Conservation (phyloP, 2,888 invertebrate species). For the Poecilus cupreus region DNA sequence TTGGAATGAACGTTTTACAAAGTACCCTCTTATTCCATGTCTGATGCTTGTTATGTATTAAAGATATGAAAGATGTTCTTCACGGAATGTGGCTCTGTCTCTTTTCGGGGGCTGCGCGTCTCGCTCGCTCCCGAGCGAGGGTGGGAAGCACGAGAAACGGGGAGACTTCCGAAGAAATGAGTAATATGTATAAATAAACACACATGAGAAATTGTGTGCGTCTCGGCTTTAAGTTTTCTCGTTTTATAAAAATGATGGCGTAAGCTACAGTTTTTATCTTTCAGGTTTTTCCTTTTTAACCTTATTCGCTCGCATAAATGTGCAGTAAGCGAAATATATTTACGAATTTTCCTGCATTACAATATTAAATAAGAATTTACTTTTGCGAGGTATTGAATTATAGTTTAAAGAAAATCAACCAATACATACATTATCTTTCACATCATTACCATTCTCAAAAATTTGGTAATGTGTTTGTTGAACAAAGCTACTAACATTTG, state of each 20-base stretch:
- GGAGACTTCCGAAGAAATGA: conserved; percentile 30
- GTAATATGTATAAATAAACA: conserved; percentile 57
- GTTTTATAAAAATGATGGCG: conserved; percentile 44
- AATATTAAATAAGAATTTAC: too few species aligned
- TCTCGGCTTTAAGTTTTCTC: conserved; percentile 11
- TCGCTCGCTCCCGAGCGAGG: neutral
- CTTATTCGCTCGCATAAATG: conserved; percentile 8
- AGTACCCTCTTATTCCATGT: conserved; percentile 52
- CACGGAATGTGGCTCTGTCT: neutral
- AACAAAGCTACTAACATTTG: too few species aligned
- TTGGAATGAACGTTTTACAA: conserved; percentile 52
- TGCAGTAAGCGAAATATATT: neutral
- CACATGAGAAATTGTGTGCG: conserved; percentile 47
- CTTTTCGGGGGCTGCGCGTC: neutral
- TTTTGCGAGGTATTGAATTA: too few species aligned
- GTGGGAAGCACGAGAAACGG: neutral
- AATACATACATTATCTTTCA: too few species aligned
- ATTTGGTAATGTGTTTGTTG: too few species aligned
- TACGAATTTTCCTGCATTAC: neutral
- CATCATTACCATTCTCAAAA: too few species aligned
- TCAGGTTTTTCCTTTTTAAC: conserved; percentile 14
- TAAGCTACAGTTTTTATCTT: neutral
- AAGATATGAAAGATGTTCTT: conserved; percentile 53
- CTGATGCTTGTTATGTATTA: conserved; percentile 54
- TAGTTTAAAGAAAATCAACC: too few species aligned